Base-by-base conservation (phyloP, 2,113 vertebrate genomes). In the Nothobranchius furzeri region DNA sequence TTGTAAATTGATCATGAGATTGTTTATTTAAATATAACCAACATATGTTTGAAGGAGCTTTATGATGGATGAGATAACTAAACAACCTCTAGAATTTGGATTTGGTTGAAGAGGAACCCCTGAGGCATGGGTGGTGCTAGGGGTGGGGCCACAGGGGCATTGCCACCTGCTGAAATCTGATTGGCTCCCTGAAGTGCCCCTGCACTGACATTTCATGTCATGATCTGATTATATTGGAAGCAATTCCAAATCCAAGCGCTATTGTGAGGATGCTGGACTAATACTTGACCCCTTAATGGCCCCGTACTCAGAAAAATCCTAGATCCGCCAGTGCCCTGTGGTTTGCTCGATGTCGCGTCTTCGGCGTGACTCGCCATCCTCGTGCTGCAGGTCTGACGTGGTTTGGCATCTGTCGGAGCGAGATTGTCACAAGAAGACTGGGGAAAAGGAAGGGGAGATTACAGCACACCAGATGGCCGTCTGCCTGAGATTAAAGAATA, bases 401-500 rank as follows among this genome's bases (percentile, higher is more conserved):
- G 55, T 83, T 85, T 64, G 83, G 78, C 88, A 88, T 89, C 88
- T 91, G 89, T 81, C 68, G 17, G 72, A 60, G 4, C 59, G 58
- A 79, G 76, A 80, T 82, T 57, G 76, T 79, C 80, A 63, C 75
- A 75, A 81, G 81, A 70, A 84, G 84, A 81, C 65, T 64, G 61
- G 54, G 67, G 4, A 40, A 40, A 40, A 40, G 42, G 57, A 3
- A 30, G 59, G 51, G 60, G 13, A 43, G 83, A 83, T 86, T 86
- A 81, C 76, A 73, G 68, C 24, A 75, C 68, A 77, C 87, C 92
- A 92, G 90, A 92, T 93, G 91, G 91, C 82, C 82, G 65, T 79
- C 85, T 70, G 84, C 80, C 86, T 8, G 68, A 88, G 91, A 92
- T 92, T 92, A 89, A 90, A 87, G 87, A 91, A 89, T 91, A 89